Evolutionary conservation across 2,113 vertebrate genomes (phyloP), one percentile per base, ranked within the genome.

Genomic region (Tretioscincus oriximinensis): DNA sequence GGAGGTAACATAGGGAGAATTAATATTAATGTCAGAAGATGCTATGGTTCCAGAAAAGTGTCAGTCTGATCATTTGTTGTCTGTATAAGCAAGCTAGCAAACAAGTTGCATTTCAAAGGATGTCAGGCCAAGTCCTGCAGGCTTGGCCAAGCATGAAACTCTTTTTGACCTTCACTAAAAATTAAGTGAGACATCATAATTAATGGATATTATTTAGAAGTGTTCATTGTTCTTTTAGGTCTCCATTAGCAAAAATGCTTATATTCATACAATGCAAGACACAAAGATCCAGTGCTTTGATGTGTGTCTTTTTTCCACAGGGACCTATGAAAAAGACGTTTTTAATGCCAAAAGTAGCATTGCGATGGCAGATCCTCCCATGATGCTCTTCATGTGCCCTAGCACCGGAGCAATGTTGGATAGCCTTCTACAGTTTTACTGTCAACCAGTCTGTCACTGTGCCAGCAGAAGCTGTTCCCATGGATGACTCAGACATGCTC

Each of bases 161-260:
- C 76, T 78, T 87, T 87, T 65, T 66, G 80, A 87, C 76, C 82
- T 81, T 80, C 0, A 0, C 60, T 70, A 80, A 72, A 82, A 91
- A 90, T 81, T 60, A 86, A 89, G 81, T 20, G 18, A 64, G 49
- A 73, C 14, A 67, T 74, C 81, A 61, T 18, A 10, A 41, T 76
- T 69, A 81, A 86, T 74, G 87, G 84, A 85, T 87, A 89, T 89
- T 66, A 58, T 81, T 86, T 84, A 85, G 70, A 88, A 93, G 45
- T 0, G 5, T 76, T 26, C 73, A 47, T 45, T 60, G n/a, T 3
- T 24, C 24, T 68, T 66, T 58, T 65, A 80, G 60, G 5, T 21
- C 29, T 74, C 54, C 20, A 61, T 68, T 60, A 45, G 51, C 49
- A 75, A 51, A 51, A 51, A 51, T 51, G 35, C 49, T 51, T 18